Conservation (phyloP, 2,888 invertebrate genomes). For the Sesamia inferens region DNA sequence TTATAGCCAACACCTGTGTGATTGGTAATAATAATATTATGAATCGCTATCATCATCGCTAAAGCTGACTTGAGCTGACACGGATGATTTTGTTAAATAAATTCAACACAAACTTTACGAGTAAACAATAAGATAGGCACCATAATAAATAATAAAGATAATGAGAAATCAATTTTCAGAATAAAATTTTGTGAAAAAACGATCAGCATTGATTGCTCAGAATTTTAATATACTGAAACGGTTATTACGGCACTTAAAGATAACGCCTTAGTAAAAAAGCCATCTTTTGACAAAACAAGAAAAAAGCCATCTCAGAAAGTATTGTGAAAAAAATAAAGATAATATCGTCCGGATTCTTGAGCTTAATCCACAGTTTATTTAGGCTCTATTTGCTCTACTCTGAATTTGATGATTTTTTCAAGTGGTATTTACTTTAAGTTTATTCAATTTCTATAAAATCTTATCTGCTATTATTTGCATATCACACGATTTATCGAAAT, state of each 20-base stretch:
- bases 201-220: constrained; percentile 1
- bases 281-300: not conserved
- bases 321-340: not conserved
- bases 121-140: not conserved
- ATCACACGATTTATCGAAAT: not conserved
- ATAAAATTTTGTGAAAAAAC: not conserved
- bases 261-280: constrained; percentile 13
- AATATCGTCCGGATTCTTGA: not conserved
- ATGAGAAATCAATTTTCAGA: constrained; percentile 3
- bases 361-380: constrained; percentile 11
- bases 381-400: not conserved
- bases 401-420: constrained; percentile 16
- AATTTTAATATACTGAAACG: constrained; percentile 1
- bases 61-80: not conserved
- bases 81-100: not conserved
- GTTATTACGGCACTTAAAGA: constrained; percentile 9
- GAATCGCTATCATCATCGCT: too few relatives aligned
- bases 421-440: constrained; percentile 1
- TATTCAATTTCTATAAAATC: not conserved
- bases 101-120: not conserved
- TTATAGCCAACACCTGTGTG: not conserved
- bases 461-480: not conserved
- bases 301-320: not conserved
- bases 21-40: too few relatives aligned
- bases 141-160: not conserved